Conservation (phyloP, 2,797 vertebrate genomes). For the Parauchenoglanis ngamensis region DNA sequence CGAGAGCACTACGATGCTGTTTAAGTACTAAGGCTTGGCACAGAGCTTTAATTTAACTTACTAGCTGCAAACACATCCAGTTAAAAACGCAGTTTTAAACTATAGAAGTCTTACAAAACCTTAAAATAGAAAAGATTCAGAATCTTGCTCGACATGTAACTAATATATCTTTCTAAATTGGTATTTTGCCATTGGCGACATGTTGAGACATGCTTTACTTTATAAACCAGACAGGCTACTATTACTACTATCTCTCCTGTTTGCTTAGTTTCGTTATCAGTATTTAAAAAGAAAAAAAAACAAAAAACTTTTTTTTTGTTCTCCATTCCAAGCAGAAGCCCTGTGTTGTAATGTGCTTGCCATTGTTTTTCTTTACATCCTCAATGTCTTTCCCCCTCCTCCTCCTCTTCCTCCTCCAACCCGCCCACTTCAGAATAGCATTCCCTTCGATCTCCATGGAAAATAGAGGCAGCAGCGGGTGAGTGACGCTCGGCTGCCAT, state of each 20-base stretch:
- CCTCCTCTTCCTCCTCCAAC: neutral
- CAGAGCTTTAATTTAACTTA: neutral
- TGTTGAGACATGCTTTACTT: neutral
- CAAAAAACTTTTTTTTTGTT: neutral
- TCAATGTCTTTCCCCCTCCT: conserved; percentile 35
- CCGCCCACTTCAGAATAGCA: conserved; percentile 85
- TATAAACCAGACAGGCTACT: neutral
- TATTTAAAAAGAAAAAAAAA: neutral
- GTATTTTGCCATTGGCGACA: neutral
- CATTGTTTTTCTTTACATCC: conserved; percentile 51
- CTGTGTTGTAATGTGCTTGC: conserved; percentile 22
- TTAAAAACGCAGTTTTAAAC: neutral
- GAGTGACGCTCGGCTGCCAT: conserved; percentile 72
- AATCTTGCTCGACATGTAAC: neutral
- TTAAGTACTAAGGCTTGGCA: neutral
- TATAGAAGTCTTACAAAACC: neutral
- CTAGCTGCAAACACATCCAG: neutral
- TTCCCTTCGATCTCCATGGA: conserved; percentile 96
- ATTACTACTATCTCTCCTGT: neutral
- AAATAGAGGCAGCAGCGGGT: conserved; percentile 93
- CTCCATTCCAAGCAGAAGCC: conserved; percentile 1
- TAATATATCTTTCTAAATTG: neutral
- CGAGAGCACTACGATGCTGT: neutral
- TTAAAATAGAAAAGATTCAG: neutral
- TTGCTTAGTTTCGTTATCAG: neutral